Conservation (phyloP, 2,797 vertebrate species). For the Natrix natrix region DNA sequence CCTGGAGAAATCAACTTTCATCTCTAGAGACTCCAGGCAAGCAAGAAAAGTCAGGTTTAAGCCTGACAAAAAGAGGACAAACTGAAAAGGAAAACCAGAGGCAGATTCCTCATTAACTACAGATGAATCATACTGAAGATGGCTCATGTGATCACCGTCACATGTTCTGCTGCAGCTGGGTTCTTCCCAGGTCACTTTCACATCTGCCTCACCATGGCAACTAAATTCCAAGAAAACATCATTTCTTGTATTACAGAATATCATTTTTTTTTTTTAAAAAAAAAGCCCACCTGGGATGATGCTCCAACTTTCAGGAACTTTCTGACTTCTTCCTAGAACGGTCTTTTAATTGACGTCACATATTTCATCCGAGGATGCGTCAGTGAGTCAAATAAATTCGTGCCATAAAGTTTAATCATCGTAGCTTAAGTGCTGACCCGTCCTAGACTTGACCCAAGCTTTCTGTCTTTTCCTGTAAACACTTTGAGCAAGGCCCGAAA, state of each 20-base stretch:
- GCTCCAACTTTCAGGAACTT: not conserved
- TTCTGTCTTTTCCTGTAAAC: not conserved
- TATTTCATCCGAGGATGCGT: not conserved
- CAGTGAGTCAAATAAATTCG: not conserved
- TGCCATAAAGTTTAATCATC: not conserved
- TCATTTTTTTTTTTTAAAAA: not conserved
- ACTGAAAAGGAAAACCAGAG: not conserved
- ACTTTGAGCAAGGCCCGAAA: not conserved
- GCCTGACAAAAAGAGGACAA: not conserved
- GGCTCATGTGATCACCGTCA: not conserved
- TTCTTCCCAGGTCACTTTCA: not conserved
- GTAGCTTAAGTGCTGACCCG: not conserved
- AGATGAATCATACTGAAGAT: constrained; percentile 3
- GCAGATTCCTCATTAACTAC: not conserved
- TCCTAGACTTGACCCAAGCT: not conserved
- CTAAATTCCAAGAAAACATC: not conserved
- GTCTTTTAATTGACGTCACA: not conserved
- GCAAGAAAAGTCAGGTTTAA: not conserved
- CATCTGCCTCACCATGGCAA: not conserved
- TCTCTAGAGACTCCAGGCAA: not conserved
- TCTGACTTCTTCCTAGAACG: not conserved
- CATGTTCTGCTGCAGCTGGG: not conserved
- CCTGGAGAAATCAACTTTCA: not conserved
- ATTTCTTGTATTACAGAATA: not conserved
- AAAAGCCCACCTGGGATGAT: not conserved